Base-by-base conservation (phyloP, 2,797 vertebrate genomes). In the Chromobotia macracanthus region DNA sequence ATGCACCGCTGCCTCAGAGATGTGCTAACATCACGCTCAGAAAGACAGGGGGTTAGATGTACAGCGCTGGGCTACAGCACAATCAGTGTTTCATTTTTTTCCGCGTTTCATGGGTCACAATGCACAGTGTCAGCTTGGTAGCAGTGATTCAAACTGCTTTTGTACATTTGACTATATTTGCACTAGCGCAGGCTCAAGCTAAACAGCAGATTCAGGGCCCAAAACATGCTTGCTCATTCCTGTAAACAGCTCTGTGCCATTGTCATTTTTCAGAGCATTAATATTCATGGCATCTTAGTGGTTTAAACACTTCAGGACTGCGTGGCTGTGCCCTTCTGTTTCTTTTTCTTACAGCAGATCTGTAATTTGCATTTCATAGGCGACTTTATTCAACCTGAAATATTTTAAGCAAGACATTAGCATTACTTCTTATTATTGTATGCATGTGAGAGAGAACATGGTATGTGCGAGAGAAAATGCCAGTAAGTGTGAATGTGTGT, bases 181-280 rank as follows among this genome's bases (percentile, higher is more conserved):
- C 85, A 88, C 85, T 85, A 81, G 84, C 86, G 84, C 82, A 82
- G 84, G 82, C 67, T 87, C 87, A 91, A 92, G 91, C 89, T 92
- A 90, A 92, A 89, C 89, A 90, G 90, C 84, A 82, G 72, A 84
- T 83, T 66, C 81, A 83, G 89, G 89, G 87, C 89, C 88, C 83
- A 83, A 89, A 91, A 89, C 89, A 89, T 75, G 85, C 84, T 8
- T 85, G 85, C 89, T 87, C 82, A 85, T 84, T 87, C 87, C 87
- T 91, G 90, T 91, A 92, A 93, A 94, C 91, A 93, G 90, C 91
- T 90, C 89, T 89, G 90, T 90, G 89, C 84, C 88, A 91, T 92
- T 93, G 91, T 93, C 90, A 91, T 92, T 90, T 92, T 89, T 84
- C 89, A 81, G 83, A 65, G 56, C 91, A 93, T 94, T 92, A 93